These are phyloP conservation scores for Encarsia formosa DNA, from an alignment of 2,888 invertebrate species.

Conservation along the genomic window DNA sequence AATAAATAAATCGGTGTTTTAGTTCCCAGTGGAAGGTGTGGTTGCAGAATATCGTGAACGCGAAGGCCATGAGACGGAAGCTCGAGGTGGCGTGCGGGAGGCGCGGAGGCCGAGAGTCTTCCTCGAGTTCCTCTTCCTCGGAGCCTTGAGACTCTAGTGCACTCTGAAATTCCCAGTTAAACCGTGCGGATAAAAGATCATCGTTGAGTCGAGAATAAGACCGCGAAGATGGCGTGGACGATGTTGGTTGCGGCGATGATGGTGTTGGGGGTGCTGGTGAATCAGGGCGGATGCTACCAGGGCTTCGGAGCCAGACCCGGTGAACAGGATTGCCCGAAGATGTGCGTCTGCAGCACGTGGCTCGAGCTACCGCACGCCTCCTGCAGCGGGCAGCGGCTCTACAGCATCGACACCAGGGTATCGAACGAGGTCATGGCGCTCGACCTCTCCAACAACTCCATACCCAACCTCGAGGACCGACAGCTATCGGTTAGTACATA, in stretches of 20 bases:
- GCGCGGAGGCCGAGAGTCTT: background rate
- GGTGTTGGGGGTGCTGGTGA: background rate
- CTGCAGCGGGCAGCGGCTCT: slow-evolving; percentile 40
- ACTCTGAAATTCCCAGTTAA: too few species aligned
- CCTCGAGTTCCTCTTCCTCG: too few species aligned
- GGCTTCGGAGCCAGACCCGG: slow-evolving; percentile 7
- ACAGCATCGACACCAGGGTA: slow-evolving; percentile 41
- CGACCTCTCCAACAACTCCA: slow-evolving; percentile 46
- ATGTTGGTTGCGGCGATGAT: background rate
- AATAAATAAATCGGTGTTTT: too few species aligned
- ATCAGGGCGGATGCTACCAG: background rate
- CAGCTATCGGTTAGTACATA: slow-evolving; percentile 40
- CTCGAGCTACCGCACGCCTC: slow-evolving; percentile 37
- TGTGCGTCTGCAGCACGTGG: slow-evolving; percentile 42
- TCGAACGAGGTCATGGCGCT: slow-evolving; percentile 40
- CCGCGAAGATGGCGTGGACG: background rate
- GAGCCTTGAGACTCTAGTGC: too few species aligned
- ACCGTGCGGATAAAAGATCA: too few species aligned
- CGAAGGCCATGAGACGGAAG: background rate
- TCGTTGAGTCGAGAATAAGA: too few species aligned
- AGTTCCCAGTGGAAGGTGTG: too few species aligned
- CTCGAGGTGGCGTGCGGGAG: background rate
- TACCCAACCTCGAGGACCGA: slow-evolving; percentile 36
- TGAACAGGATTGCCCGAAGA: slow-evolving; percentile 36
- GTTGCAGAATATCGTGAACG: too few species aligned